phyloP scores from a whole-genome alignment of 2,113 vertebrate species.

The Phylloscopus whistleri region DNA sequence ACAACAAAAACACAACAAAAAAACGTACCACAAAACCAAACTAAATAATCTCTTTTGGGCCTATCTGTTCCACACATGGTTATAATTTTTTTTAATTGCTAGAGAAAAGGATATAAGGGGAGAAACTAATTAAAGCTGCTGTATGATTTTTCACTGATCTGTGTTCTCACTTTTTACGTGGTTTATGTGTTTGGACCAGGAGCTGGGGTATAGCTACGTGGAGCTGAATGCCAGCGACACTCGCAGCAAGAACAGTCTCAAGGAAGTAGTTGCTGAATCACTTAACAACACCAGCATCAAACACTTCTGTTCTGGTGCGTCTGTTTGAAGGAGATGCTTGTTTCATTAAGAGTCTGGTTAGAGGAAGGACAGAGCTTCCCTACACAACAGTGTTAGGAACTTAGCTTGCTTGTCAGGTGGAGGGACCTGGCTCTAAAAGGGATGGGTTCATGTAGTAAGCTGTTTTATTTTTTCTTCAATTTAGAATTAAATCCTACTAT shows the following conservation, averaged over 20 bases:
- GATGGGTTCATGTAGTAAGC: neutral
- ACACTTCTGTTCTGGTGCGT: conserved; percentile 86
- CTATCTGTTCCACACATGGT: neutral
- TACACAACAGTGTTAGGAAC: neutral
- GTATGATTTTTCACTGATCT: neutral
- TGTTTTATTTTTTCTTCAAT: neutral
- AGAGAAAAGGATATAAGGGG: neutral
- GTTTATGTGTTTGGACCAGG: conserved; percentile 72
- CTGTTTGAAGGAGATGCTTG: neutral
- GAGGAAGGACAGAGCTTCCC: neutral
- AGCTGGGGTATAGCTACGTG: conserved; percentile 91
- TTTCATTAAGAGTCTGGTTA: neutral
- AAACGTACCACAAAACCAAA: no score
- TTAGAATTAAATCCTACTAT: neutral
- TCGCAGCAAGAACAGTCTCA: conserved; percentile 92
- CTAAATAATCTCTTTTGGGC: neutral
- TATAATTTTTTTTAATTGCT: neutral
- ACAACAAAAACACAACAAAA: no score
- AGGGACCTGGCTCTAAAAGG: neutral
- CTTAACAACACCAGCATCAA: conserved; percentile 96
- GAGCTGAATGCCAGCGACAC: conserved; percentile 97
- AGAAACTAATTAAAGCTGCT: neutral
- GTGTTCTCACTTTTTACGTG: neutral
- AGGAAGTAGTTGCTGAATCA: conserved; percentile 87
- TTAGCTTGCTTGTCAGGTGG: neutral